These are phyloP conservation scores for Amiota minor DNA, from an alignment of 2,888 invertebrate species.

Conservation along the genomic window DNA sequence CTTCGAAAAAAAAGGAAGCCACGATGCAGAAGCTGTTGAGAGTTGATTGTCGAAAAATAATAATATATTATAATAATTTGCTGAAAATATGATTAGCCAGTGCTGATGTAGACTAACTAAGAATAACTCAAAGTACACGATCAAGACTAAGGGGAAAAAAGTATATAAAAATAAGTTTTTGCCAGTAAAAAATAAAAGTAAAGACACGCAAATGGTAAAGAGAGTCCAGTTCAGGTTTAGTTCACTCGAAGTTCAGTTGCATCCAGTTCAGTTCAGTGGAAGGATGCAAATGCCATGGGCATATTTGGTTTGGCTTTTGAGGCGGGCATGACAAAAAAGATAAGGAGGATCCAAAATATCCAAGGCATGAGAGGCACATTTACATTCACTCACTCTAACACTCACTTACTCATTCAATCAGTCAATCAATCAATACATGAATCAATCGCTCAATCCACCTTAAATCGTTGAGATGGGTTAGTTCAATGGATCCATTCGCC, in stretches of 20 bases:
- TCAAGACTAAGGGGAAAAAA: conserved; percentile 47
- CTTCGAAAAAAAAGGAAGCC: conserved; percentile 27
- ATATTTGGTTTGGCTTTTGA: not conserved
- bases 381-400: too few relatives aligned
- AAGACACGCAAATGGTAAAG: conserved; percentile 14
- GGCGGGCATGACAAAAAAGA: not conserved
- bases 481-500: too few relatives aligned
- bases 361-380: not conserved
- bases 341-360: not conserved
- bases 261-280: too few relatives aligned
- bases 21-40: conserved; percentile 22
- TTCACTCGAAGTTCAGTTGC: too few relatives aligned
- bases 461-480: too few relatives aligned
- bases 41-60: conserved; percentile 58
- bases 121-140: conserved; percentile 41
- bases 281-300: too few relatives aligned
- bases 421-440: too few relatives aligned
- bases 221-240: not conserved
- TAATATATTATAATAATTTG: conserved; percentile 73
- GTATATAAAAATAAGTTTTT: conserved; percentile 34
- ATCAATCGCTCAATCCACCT: too few relatives aligned
- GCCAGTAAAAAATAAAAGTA: conserved; percentile 23
- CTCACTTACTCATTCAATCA: too few relatives aligned
- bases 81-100: conserved; percentile 70
- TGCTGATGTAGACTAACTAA: conserved; percentile 32